These are phyloP conservation scores for Poeciliopsis retropinna DNA, from an alignment of 2,113 vertebrate species.

Conservation along the genomic window DNA sequence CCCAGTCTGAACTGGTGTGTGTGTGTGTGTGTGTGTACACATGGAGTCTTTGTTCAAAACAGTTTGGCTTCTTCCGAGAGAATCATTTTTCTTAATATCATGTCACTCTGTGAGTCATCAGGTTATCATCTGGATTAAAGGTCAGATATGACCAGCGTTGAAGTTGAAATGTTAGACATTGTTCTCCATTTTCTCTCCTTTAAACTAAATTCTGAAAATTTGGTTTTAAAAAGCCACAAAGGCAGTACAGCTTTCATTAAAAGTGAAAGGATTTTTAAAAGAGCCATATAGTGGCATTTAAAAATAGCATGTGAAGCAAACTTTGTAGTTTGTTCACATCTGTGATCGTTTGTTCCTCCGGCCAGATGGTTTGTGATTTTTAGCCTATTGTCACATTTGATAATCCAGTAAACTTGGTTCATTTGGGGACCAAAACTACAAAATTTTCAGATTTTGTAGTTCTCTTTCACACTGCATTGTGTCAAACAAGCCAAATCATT, in stretches of 20 bases:
- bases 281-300: too few relatives aligned
- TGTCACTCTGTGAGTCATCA: conserved; percentile 20
- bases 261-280: background rate
- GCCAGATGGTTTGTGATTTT: background rate
- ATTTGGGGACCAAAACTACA: too few relatives aligned
- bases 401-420: too few relatives aligned
- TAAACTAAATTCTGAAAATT: background rate
- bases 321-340: too few relatives aligned
- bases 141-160: background rate
- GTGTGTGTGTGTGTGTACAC: conserved; percentile 15
- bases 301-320: background rate
- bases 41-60: conserved; percentile 1
- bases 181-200: background rate
- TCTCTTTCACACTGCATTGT: too few relatives aligned
- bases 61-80: conserved; percentile 5
- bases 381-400: background rate
- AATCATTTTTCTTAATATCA: background rate
- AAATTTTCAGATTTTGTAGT: too few relatives aligned
- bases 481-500: too few relatives aligned
- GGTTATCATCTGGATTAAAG: background rate
- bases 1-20: conserved; percentile 38
- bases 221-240: background rate
- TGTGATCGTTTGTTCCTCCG: too few relatives aligned
- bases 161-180: background rate
- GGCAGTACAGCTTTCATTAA: background rate